phyloP scores from a whole-genome alignment of 2,888 invertebrate species.

The Spilarctia lutea region DNA sequence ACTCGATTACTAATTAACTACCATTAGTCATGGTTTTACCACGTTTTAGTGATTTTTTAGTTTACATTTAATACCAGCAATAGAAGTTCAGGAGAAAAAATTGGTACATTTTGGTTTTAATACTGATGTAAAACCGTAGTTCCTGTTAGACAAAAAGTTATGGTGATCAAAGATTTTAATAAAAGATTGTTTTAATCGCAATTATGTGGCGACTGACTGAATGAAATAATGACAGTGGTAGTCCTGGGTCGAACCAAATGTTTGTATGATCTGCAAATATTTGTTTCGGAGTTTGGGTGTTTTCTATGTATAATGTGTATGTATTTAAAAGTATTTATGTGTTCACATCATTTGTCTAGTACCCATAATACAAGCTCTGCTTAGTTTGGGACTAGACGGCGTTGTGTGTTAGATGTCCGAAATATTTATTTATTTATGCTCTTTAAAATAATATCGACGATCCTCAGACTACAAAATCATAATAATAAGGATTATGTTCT shows the following conservation, averaged over 20 bases:
- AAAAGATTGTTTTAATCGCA: not conserved
- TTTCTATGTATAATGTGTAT: too few species aligned
- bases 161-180: not conserved
- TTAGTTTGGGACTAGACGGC: too few species aligned
- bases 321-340: too few species aligned
- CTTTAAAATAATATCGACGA: not conserved
- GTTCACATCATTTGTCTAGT: too few species aligned
- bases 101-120: not conserved
- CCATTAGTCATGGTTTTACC: constrained; percentile 66
- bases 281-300: too few species aligned
- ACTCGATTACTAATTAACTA: constrained; percentile 63
- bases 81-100: constrained; percentile 9
- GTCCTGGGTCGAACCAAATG: too few species aligned
- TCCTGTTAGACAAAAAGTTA: not conserved
- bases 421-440: too few species aligned
- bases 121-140: not conserved
- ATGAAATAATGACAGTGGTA: too few species aligned
- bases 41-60: constrained; percentile 40
- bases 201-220: too few species aligned
- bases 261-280: too few species aligned
- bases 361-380: too few species aligned
- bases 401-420: too few species aligned
- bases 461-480: not conserved
- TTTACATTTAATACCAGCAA: constrained; percentile 9
- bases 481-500: not conserved